Conservation (phyloP, 1,140 invertebrate genomes). For the Magallana angulata region DNA sequence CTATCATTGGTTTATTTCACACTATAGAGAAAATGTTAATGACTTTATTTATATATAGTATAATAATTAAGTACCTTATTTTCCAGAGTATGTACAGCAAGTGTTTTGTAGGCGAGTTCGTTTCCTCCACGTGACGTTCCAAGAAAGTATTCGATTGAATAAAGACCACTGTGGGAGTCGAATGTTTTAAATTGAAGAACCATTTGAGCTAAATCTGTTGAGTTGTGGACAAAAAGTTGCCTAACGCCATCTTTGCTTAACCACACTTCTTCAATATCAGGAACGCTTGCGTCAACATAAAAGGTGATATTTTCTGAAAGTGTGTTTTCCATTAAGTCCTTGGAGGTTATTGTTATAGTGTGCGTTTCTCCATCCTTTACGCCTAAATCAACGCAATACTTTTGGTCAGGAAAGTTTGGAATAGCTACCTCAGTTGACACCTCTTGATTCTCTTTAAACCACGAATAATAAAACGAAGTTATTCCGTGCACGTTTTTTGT, state of each 20-base stretch:
- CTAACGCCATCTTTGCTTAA: constrained; percentile 49
- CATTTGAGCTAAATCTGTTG: constrained; percentile 64
- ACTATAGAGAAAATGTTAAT: too few relatives aligned
- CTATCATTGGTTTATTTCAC: too few relatives aligned
- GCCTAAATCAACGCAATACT: constrained; percentile 37
- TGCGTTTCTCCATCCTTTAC: constrained; percentile 63
- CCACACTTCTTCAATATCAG: constrained; percentile 58
- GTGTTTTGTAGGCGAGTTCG: constrained; percentile 53
- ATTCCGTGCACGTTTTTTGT: constrained; percentile 55
- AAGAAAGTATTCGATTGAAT: constrained; percentile 59
- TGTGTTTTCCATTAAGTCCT: constrained; percentile 60
- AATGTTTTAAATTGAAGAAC: constrained; percentile 55
- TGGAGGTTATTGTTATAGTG: constrained; percentile 51
- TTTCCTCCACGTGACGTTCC: constrained; percentile 46
- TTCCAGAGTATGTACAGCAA: constrained; percentile 44
- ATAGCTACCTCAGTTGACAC: constrained; percentile 16
- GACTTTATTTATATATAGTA: too few relatives aligned
- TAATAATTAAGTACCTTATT: constrained; percentile 8
- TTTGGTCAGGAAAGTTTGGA: constrained; percentile 49
- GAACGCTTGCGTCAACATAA: constrained; percentile 60
- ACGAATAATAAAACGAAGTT: constrained; percentile 39
- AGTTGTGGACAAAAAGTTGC: constrained; percentile 62
- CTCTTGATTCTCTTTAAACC: constrained; percentile 40
- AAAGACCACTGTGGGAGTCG: constrained; percentile 64
- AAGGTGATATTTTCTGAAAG: constrained; percentile 55